phyloP scores from a whole-genome alignment of 2,797 vertebrate genomes.

The Poecile montanus region DNA sequence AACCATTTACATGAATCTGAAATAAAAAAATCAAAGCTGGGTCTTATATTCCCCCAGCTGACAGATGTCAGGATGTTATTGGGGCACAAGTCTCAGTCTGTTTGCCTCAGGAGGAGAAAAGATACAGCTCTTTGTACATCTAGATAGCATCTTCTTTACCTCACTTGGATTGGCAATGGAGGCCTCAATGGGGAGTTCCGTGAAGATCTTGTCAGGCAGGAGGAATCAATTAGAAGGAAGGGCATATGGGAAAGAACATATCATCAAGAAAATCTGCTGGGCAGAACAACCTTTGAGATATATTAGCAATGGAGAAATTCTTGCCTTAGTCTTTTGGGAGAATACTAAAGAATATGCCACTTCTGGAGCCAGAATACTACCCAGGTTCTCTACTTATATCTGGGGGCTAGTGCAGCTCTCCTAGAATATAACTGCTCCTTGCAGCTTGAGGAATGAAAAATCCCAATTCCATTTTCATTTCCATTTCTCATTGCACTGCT shows the following conservation, averaged over 20 bases:
- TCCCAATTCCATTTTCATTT: background rate
- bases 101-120: background rate
- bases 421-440: background rate
- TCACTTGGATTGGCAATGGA: background rate
- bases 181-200: background rate
- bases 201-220: background rate
- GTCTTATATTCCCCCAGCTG: background rate
- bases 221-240: background rate
- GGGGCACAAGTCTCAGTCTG: background rate
- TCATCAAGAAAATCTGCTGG: background rate
- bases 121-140: background rate
- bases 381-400: background rate
- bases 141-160: background rate
- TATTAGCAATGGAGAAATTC: background rate
- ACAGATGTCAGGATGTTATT: background rate
- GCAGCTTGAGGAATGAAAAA: background rate
- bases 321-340: background rate
- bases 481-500: background rate
- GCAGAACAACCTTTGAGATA: background rate
- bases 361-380: background rate
- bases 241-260: background rate
- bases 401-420: background rate
- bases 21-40: conserved; percentile 56
- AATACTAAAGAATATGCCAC: background rate
- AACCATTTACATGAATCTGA: conserved; percentile 66